Base-by-base conservation (phyloP, 2,888 invertebrate genomes). In the Tinea pellionella region DNA sequence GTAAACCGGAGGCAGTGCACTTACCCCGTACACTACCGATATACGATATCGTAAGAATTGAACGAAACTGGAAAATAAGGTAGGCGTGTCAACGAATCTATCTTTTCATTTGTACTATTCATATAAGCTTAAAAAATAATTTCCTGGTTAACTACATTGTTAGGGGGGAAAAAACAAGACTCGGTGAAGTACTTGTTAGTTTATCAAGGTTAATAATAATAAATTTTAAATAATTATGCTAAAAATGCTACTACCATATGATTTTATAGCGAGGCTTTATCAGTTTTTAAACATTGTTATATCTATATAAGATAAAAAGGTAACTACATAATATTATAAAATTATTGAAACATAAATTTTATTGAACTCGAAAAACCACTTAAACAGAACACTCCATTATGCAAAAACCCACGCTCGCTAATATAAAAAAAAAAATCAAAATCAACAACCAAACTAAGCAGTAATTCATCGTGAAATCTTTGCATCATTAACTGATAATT, bases 401-500 rank as follows among this genome's bases (percentile, higher is more conserved):
- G 68, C 69, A 65, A 75, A 18, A 73, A 72, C 80, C 80, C 76
- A 79, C 78, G 77, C 78, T 72, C 68, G 71, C 70, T 71, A 18
- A 24, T 18, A 13, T 11, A 77, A 79, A 75, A 77, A 75, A 75
- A 74, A 74, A 77, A 68, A 71, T 77, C 78, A 80, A 80, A 80
- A 74, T 77, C 77, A 78, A 81, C 77, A 78, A 81, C 77, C 78
- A 75, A 73, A 73, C 75, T 73, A 74, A 78, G 74, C 77, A 74
- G 79, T 80, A 82, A 81, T 80, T 83, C 80, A 82, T 81, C 78
- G 75, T 70, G 68, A 68, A 77, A 77, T 76, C 72, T 73, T 75
- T 70, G 74, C 71, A 77, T 84, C 82, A 80, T 83, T 84, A 78
- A 75, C 70, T 68, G 69, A 78, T 77, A 77, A 83, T 85, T 85